These are phyloP conservation scores for Drosophila borealis DNA, from an alignment of 2,888 invertebrate species.

Conservation along the genomic window DNA sequence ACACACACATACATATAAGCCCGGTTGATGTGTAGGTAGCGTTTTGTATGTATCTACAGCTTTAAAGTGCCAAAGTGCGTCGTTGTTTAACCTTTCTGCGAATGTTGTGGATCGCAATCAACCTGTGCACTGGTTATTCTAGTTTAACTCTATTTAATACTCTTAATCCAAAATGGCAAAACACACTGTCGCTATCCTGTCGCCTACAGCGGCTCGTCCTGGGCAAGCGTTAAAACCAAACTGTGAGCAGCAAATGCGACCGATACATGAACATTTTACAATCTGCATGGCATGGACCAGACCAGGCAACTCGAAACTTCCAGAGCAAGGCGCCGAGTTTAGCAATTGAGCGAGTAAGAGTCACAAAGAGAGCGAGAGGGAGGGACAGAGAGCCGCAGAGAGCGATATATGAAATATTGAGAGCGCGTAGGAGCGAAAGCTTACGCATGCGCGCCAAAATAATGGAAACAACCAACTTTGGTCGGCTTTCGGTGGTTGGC, in stretches of 20 bases:
- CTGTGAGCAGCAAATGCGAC: slow-evolving; percentile 55
- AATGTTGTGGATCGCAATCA: not conserved
- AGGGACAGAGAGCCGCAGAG: slow-evolving; percentile 17
- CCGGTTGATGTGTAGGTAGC: slow-evolving; percentile 54
- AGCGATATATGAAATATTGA: not conserved
- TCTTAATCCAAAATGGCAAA: slow-evolving; percentile 9
- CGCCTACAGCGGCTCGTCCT: slow-evolving; percentile 58
- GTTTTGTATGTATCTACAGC: slow-evolving; percentile 62
- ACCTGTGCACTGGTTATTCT: not conserved
- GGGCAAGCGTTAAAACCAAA: slow-evolving; percentile 60
- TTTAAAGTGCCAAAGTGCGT: slow-evolving; percentile 31
- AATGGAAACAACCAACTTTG: slow-evolving; percentile 44
- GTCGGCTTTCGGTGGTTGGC: slow-evolving; percentile 56
- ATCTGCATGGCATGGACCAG: slow-evolving; percentile 40
- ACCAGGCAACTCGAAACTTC: slow-evolving; percentile 52
- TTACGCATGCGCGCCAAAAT: slow-evolving; percentile 76
- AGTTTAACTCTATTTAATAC: slow-evolving; percentile 9
- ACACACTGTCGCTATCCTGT: slow-evolving; percentile 42
- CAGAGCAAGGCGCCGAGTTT: slow-evolving; percentile 29
- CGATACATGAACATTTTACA: slow-evolving; percentile 53
- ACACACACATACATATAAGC: slow-evolving; percentile 18
- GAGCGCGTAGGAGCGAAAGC: slow-evolving; percentile 33
- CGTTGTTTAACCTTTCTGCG: slow-evolving; percentile 17
- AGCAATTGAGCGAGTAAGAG: slow-evolving; percentile 18
- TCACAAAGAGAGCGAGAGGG: slow-evolving; percentile 30